Evolutionary conservation across 2,888 invertebrate genomes (phyloP), one percentile per base, ranked within the genome.

Genomic region (Platerodrilus igneus): DNA sequence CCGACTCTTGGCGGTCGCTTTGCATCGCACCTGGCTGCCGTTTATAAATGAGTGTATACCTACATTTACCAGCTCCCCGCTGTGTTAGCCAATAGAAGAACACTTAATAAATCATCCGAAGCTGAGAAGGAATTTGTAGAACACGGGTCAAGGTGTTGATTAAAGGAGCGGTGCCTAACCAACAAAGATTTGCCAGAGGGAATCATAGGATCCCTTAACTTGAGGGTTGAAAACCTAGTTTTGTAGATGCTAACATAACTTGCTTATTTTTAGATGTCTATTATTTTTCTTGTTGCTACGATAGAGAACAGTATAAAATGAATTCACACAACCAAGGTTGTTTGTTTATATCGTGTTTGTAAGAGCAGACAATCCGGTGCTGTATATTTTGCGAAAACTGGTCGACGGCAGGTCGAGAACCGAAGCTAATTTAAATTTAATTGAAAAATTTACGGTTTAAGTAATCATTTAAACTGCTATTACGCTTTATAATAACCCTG

Each of bases 51-150:
- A 55, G 55, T 55, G 53, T 54, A 53, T 56, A 56, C 55, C 56
- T 53, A 58, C 57, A 58, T 61, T 60, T 61, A 60, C 59, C 59
- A 58, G 59, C 52, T 52, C 45, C 59, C 63, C 57, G 60, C 58
- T 59, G 64, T 45, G 66, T 61, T 57, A 61, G 62, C 66, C 66
- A 66, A 68, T 66, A 61, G 64, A 59, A 58, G 56, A 60, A 51
- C 59, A 60, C 49, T 52, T 66, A 67, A 67, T 67, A 67, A 67
- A 67, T 67, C 67, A 67, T 64, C 60, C 55, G 52, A 58, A 61
- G 61, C 63, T 57, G 62, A 60, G 62, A 63, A 59, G 58, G 64
- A 63, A 65, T 64, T 64, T 64, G 62, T 64, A 63, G 62, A 65
- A 64, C 61, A 62, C 62, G 60, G 60, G 62, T 60, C 60, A 62